phyloP scores from a whole-genome alignment of 2,113 vertebrate genomes.

The Cyrtonyx montezumae region DNA sequence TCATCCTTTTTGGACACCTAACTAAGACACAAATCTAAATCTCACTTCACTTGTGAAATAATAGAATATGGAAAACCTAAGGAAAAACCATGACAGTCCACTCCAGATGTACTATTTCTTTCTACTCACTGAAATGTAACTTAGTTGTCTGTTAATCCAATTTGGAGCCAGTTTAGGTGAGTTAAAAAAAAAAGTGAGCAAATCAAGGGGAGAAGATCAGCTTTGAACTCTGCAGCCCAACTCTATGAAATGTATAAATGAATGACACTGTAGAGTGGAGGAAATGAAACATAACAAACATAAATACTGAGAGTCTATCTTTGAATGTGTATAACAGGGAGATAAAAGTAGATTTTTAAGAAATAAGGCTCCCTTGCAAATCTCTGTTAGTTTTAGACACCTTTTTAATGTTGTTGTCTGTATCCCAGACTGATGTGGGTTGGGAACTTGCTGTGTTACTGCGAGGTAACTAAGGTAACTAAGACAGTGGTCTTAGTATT shows the following conservation, averaged over 20 bases:
- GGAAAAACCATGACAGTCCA: too few relatives aligned
- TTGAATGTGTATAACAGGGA: not conserved
- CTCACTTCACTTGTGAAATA: not conserved
- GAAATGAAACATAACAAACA: not conserved
- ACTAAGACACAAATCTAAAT: not conserved
- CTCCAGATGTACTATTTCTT: not conserved
- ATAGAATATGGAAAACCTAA: not conserved
- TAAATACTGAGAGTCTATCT: not conserved
- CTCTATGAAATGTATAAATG: not conserved
- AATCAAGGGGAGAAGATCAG: not conserved
- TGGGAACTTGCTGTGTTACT: not conserved
- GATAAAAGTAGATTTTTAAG: not conserved
- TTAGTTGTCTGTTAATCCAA: not conserved
- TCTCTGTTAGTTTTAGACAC: not conserved
- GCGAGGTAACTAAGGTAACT: not conserved
- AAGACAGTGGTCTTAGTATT: not conserved
- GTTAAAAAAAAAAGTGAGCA: not conserved
- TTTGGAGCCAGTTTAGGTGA: not conserved
- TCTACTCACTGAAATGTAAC: not conserved
- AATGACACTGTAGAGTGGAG: not conserved
- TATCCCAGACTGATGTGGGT: not conserved
- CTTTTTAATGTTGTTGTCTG: not conserved
- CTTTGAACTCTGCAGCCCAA: not conserved
- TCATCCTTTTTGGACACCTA: not conserved
- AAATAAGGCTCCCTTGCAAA: not conserved